Percentiles rank a stretch among this genome's conserved stretches.
These are phyloP conservation scores for Gadus chalcogrammus DNA, from an alignment of 2,113 vertebrate species.

Conservation along the genomic window DNA sequence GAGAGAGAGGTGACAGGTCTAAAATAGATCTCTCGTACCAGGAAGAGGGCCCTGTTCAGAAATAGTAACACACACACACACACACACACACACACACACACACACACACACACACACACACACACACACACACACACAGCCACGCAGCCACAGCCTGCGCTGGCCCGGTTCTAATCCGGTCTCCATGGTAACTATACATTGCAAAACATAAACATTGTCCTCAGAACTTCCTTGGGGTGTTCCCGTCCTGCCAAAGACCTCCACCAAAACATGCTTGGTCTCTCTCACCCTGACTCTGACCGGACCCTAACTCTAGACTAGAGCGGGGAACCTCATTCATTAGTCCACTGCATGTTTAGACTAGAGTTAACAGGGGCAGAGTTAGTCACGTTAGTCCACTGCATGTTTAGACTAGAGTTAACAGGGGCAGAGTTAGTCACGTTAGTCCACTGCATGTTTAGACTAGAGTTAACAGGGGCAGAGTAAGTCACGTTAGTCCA, in stretches of 20 bases:
- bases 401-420: too few species aligned
- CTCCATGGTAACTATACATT: conserved; percentile 69
- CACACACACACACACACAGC: conserved; percentile 36
- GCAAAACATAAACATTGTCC: conserved; percentile 59
- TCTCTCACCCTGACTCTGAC: too few species aligned
- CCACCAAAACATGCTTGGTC: too few species aligned
- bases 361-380: too few species aligned
- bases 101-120: conserved; percentile 47
- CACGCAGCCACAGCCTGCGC: conserved; percentile 52
- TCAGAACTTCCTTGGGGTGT: conserved; percentile 24
- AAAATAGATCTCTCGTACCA: conserved; percentile 56
- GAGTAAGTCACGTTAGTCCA: too few species aligned
- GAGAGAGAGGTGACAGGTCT: conserved; percentile 42
- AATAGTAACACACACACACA: conserved; percentile 51
- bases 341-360: too few species aligned
- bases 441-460: too few species aligned
- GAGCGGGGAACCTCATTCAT: too few species aligned
- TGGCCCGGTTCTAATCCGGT: conserved; percentile 57
- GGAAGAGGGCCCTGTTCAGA: conserved; percentile 38
- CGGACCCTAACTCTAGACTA: too few species aligned
- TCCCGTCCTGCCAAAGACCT: neutral
- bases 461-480: too few species aligned
- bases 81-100: conserved; percentile 53
- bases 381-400: too few species aligned
- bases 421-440: too few species aligned